Evolutionary conservation across 2,888 invertebrate genomes (phyloP), one percentile per base, ranked within the genome.

Genomic region (Diadegma fenestrale): DNA sequence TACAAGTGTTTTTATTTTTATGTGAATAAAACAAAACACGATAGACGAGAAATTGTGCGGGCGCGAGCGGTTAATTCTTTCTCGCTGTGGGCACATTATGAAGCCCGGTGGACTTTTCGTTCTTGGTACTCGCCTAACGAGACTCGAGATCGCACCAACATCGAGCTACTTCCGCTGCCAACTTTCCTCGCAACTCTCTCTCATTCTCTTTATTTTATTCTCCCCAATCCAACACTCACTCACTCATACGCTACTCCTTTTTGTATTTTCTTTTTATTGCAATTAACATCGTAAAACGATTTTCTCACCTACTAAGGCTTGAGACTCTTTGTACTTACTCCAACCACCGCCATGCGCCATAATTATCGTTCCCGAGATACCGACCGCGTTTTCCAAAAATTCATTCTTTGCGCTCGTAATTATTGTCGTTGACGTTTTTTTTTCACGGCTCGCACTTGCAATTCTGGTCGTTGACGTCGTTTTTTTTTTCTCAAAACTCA

Each of bases 21-120:
- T 64, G 30, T 17, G 30, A 12, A 33, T 12, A 33, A 64, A 33
- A 80, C 6, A 48, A 80, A 80, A 80, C 26, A 33, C 5, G 43
- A 79, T 84, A 72, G 78, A 81, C 71, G 78, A 82, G 82, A 72
- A 86, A 86, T 82, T 61, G 85, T 87, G 86, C 87, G 86, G 83
- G 81, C 81, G 87, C 86, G 82, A 79, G 82, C 85, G 80, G 75
- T 80, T 58, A 89, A 91, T 92, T 91, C 91, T 90, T 90, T 89
- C 90, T 87, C 87, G 89, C 91, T 91, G 91, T 90, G 92, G 91
- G 90, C 88, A 88, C 89, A 91, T 92, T 93, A 92, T 92, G 86
- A 89, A 89, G 84, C 85, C 86, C 82, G 86, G 86, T 87, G 87
- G 85, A 87, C 89, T 90, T 84, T 76, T 82, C 79, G 54, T 85